Conservation (phyloP, 2,888 invertebrate genomes). For the Geotrupes spiniger region DNA sequence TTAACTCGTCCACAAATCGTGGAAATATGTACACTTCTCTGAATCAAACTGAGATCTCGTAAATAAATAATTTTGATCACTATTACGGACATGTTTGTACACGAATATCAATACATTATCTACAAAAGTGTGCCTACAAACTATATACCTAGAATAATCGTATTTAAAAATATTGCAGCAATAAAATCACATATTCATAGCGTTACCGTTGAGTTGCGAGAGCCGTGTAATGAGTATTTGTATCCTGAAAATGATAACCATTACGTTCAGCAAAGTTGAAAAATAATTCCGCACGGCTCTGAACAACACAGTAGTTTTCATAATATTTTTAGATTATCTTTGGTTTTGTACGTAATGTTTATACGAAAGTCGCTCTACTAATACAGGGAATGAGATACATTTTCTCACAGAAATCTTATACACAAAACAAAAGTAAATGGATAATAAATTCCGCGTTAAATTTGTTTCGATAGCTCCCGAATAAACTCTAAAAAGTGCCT, state of each 20-base stretch:
- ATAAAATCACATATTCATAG: slow-evolving; percentile 38
- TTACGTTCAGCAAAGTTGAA: no score
- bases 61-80: not conserved
- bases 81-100: slow-evolving; percentile 3
- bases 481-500: no score
- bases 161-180: slow-evolving; percentile 43
- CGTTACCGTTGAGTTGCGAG: not conserved
- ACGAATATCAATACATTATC: slow-evolving; percentile 14
- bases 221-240: not conserved
- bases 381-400: no score
- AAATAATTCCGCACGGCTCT: no score
- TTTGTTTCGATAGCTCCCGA: no score
- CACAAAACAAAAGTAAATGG: no score
- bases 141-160: slow-evolving; percentile 10
- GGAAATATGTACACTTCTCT: not conserved
- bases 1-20: not conserved
- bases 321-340: slow-evolving; percentile 6
- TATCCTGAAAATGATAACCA: not conserved
- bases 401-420: no score
- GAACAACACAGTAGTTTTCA: not conserved
- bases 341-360: slow-evolving; percentile 5
- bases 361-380: not conserved
- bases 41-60: not conserved
- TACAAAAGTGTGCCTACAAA: slow-evolving; percentile 10
- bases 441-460: no score